Percentiles rank a stretch among this genome's conserved stretches.
Evolutionary conservation across 2,113 vertebrate genomes (phyloP).

Genomic region (Mesocricetus auratus): DNA sequence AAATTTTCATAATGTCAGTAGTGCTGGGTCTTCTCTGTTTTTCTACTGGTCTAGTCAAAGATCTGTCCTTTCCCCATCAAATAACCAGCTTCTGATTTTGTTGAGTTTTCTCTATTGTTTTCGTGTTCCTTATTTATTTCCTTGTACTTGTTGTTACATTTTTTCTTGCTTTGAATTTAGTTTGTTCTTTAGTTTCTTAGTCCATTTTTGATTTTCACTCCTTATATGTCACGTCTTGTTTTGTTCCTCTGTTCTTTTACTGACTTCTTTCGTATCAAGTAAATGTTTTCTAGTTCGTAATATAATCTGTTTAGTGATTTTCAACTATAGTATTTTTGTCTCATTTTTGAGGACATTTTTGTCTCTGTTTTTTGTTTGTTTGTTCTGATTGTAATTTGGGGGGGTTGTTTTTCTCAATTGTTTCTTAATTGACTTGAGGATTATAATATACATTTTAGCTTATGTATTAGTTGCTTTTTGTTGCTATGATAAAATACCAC

Average conservation of each 20-base stretch:
- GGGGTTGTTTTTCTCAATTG: background rate
- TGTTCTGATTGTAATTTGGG: background rate
- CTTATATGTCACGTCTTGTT: background rate
- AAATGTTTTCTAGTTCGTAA: conserved; percentile 7
- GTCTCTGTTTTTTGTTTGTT: background rate
- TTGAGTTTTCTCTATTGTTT: conserved; percentile 21
- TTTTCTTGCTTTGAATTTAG: conserved; percentile 4
- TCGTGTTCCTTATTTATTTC: conserved; percentile 5
- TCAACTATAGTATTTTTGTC: background rate
- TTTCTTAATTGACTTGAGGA: conserved; percentile 38
- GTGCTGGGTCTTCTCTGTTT: conserved; percentile 12
- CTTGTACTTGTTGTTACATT: background rate
- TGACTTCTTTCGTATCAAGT: background rate
- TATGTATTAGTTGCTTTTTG: background rate
- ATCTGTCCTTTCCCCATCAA: background rate
- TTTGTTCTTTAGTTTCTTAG: conserved; percentile 17
- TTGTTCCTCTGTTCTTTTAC: conserved; percentile 12
- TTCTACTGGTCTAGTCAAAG: conserved; percentile 10
- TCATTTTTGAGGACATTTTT: background rate
- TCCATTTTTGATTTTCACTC: conserved; percentile 5
- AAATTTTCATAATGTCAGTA: background rate
- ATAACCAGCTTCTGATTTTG: background rate
- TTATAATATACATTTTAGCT: conserved; percentile 14
- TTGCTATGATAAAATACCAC: background rate
- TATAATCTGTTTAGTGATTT: conserved; percentile 45